Evolutionary conservation across 2,888 invertebrate genomes (phyloP).

Genomic region (Scaptomyza tumidula): DNA sequence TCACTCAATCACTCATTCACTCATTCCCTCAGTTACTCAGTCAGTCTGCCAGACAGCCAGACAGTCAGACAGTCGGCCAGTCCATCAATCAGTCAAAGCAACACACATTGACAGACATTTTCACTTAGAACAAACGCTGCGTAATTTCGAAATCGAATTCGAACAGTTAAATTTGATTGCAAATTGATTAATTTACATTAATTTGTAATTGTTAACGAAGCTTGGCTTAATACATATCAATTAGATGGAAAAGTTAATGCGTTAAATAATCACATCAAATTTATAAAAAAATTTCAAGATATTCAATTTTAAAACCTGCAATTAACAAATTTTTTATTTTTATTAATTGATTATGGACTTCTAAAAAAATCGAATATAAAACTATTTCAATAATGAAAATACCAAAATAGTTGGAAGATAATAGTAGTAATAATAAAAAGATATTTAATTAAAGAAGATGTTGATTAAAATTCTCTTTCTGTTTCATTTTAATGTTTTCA

Average conservation of each 20-base stretch:
- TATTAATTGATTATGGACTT: no score
- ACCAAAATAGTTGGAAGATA: no score
- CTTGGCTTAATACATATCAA: background rate
- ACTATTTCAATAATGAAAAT: no score
- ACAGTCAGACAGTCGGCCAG: slow-evolving; percentile 11
- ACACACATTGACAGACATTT: slow-evolving; percentile 69
- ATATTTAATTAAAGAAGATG: no score
- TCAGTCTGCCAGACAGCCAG: background rate
- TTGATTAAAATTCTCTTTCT: no score
- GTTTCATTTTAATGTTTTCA: no score
- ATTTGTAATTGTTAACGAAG: background rate
- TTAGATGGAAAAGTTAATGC: background rate
- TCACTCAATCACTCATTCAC: slow-evolving; percentile 41
- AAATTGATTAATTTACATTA: background rate
- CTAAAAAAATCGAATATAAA: no score
- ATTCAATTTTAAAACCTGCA: no score
- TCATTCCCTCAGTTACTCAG: background rate
- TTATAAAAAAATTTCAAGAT: no score
- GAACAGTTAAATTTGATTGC: slow-evolving; percentile 10
- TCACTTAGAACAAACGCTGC: slow-evolving; percentile 59
- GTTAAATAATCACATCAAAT: no score
- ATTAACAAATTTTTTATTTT: no score
- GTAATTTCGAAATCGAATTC: background rate
- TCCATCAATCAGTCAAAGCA: slow-evolving; percentile 51
- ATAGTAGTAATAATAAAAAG: no score